Evolutionary conservation across 2,797 vertebrate genomes (phyloP).

Genomic region (Sebastes oblongus): DNA sequence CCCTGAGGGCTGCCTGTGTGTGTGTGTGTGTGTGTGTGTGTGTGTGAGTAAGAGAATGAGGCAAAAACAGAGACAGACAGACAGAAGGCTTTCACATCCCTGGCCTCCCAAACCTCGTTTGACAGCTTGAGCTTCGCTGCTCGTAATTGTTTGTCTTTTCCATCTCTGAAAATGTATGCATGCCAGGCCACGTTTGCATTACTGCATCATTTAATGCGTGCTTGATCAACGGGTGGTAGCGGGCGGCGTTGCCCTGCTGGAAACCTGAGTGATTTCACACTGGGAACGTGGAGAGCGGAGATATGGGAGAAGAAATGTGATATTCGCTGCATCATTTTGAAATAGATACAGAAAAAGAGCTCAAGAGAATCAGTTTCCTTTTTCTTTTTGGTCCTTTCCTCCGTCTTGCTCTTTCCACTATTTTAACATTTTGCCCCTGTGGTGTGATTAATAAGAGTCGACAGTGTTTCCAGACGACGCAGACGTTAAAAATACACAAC

Average conservation of each 20-base stretch:
- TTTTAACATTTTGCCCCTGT: constrained; percentile 67
- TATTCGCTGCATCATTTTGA: constrained; percentile 65
- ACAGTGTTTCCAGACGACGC: constrained; percentile 71
- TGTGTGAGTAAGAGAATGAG: constrained; percentile 9
- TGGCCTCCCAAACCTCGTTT: constrained; percentile 64
- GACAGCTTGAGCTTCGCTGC: constrained; percentile 72
- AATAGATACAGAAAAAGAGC: constrained; percentile 51
- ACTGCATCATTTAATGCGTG: constrained; percentile 73
- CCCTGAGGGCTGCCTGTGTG: constrained; percentile 69
- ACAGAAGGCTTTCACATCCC: constrained; percentile 48
- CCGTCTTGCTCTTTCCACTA: constrained; percentile 47
- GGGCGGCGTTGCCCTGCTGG: constrained; percentile 45
- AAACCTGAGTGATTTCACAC: constrained; percentile 71
- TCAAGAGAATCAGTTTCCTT: constrained; percentile 38
- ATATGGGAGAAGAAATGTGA: constrained; percentile 58
- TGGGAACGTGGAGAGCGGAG: constrained; percentile 51
- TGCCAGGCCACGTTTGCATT: constrained; percentile 63
- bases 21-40: background rate
- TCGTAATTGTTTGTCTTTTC: constrained; percentile 73
- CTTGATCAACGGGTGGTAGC: constrained; percentile 74
- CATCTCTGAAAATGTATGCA: constrained; percentile 50
- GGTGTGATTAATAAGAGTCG: constrained; percentile 80
- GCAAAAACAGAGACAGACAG: constrained; percentile 32
- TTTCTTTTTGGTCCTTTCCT: constrained; percentile 1
- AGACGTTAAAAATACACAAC: constrained; percentile 79